A percentile compares a stretch with the other conserved stretches of the same genome.
These are phyloP conservation scores for Hyperopisus bebe DNA, from an alignment of 2,113 vertebrate species.

Conservation along the genomic window DNA sequence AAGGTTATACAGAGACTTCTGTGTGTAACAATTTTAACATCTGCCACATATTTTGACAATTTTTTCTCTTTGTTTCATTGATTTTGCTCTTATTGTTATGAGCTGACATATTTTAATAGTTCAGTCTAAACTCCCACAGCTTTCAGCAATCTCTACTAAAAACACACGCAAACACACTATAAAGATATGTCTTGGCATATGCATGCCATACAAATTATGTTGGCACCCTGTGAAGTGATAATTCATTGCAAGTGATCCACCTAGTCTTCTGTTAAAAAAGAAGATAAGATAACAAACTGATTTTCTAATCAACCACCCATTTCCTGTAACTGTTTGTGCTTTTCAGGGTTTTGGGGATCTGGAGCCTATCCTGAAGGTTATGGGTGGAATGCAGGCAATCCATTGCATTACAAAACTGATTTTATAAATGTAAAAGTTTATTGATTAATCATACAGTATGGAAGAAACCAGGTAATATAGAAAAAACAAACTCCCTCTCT, in stretches of 20 bases:
- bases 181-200: neutral
- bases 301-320: neutral
- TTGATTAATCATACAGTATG: neutral
- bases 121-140: neutral
- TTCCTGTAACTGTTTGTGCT: neutral
- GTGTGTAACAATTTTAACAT: neutral
- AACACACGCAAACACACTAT: neutral
- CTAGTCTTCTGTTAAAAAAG: neutral
- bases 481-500: neutral
- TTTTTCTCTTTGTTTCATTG: neutral
- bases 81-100: neutral
- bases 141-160: neutral
- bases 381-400: neutral
- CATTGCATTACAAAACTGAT: neutral
- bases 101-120: constrained; percentile 1
- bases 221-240: constrained; percentile 1
- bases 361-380: too few relatives aligned
- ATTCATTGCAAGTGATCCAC: neutral
- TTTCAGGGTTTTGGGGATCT: neutral
- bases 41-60: neutral
- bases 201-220: neutral
- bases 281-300: neutral
- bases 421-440: neutral
- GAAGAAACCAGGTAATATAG: neutral
- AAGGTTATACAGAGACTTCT: too few relatives aligned